Evolutionary conservation across 2,797 vertebrate genomes (phyloP).

Genomic region (Atherinosoma microstoma): DNA sequence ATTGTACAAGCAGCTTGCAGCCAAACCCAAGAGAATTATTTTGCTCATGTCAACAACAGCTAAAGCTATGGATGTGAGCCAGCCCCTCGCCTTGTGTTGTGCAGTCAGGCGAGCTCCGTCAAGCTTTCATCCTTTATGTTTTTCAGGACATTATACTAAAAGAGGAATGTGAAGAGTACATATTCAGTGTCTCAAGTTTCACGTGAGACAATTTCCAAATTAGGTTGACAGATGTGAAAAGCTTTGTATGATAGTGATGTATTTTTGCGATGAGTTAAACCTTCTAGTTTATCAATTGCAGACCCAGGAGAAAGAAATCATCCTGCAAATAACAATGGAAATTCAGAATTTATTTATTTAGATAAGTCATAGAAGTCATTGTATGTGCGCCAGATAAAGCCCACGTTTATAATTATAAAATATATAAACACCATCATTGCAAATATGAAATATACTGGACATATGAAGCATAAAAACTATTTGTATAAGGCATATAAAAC

Average conservation of each 20-base stretch:
- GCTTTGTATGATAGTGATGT: background rate
- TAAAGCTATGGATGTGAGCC: constrained; percentile 58
- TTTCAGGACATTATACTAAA: constrained; percentile 58
- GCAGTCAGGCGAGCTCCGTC: constrained; percentile 48
- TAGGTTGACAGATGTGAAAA: constrained; percentile 12
- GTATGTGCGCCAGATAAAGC: background rate
- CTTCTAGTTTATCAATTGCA: constrained; percentile 27
- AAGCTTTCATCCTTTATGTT: constrained; percentile 67
- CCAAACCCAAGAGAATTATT: constrained; percentile 66
- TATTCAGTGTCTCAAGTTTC: constrained; percentile 31
- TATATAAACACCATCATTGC: background rate
- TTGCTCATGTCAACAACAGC: constrained; percentile 72
- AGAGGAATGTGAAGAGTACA: constrained; percentile 54
- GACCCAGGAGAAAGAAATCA: background rate
- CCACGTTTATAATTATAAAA: background rate
- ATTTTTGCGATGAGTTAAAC: too few species aligned
- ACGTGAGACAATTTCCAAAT: constrained; percentile 37
- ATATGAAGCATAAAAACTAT: background rate
- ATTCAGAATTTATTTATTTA: background rate
- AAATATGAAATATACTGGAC: background rate
- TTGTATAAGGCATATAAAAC: background rate
- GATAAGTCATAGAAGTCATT: constrained; percentile 7
- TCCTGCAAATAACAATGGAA: background rate
- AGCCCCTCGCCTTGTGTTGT: constrained; percentile 36
- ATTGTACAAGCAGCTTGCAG: constrained; percentile 42